These are phyloP conservation scores for Oreochromis grahami DNA, from an alignment of 2,797 vertebrate genomes.

Conservation along the genomic window DNA sequence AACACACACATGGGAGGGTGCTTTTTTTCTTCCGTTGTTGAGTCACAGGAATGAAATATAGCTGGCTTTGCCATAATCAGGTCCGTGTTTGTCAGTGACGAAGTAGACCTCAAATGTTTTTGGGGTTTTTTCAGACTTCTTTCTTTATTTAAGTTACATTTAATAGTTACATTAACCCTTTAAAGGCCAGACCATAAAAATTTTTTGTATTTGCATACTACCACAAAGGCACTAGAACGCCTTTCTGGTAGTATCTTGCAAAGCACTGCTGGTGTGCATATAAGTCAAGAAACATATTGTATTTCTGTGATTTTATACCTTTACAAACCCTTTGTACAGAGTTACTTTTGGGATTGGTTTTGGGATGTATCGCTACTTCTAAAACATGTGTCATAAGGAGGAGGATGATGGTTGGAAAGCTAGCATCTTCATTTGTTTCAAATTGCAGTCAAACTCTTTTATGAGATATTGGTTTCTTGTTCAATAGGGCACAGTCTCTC, in stretches of 20 bases:
- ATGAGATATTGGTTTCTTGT: background rate
- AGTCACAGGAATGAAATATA: background rate
- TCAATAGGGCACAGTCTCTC: background rate
- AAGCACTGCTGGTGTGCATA: background rate
- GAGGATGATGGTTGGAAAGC: background rate
- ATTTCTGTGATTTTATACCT: background rate
- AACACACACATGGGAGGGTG: background rate
- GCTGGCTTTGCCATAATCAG: background rate
- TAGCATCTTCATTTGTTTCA: background rate
- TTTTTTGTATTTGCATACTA: background rate
- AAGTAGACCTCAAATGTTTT: background rate
- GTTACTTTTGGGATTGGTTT: background rate
- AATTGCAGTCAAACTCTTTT: background rate
- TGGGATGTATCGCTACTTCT: background rate
- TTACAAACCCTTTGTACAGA: background rate
- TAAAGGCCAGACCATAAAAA: background rate
- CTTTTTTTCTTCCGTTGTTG: background rate
- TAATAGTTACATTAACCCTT: background rate
- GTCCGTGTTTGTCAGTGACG: background rate
- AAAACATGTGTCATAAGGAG: background rate
- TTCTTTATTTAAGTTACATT: background rate
- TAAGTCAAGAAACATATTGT: background rate
- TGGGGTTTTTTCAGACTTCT: background rate
- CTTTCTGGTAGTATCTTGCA: background rate
- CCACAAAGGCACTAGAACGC: background rate